Evolutionary conservation across 2,113 vertebrate genomes (phyloP), one percentile per base, ranked within the genome.

Genomic region (Ornithorhynchus anatinus): DNA sequence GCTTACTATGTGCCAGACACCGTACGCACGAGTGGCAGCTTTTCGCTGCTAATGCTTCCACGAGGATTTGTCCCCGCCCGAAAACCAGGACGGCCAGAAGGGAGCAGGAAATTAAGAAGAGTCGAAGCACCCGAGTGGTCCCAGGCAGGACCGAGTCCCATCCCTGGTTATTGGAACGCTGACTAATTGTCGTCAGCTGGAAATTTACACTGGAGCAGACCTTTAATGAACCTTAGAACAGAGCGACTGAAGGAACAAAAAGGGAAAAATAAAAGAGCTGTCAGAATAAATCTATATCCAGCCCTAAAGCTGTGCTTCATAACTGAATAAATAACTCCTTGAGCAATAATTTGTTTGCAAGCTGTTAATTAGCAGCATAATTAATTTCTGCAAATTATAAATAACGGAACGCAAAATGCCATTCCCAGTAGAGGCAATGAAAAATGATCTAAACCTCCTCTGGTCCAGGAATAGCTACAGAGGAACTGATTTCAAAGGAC

Each of bases 341-440:
- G 72, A 92, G 90, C 88, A 89, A 89, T 89, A 86, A 92, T 91
- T 91, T 93, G 89, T 92, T 92, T 93, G 88, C 89, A 75, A 85
- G 86, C 84, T 86, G 83, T 91, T 93, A 91, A 94, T 93, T 93
- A 93, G 86, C 85, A 87, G 88, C 91, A 85, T 92, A 93, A 92
- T 94, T 93, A 93, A 92, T 93, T 93, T 92, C 84, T 75, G 79
- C 81, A 88, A 89, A 90, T 92, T 91, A 88, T 91, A 93, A 94
- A 93, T 93, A 93, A 92, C 90, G 74, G 81, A 79, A 78, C 1
- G 2, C 82, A 86, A 85, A 92, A 89, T 86, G 81, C 77, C 86
- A 77, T 87, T 92, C 89, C 89, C 86, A 85, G 64, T 56, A 86
- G 89, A 92, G 89, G 84, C 86, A 89, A 89, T 4, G 17, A 86